These are phyloP conservation scores for Phengaris arion DNA, from an alignment of 2,888 invertebrate genomes.

Conservation along the genomic window DNA sequence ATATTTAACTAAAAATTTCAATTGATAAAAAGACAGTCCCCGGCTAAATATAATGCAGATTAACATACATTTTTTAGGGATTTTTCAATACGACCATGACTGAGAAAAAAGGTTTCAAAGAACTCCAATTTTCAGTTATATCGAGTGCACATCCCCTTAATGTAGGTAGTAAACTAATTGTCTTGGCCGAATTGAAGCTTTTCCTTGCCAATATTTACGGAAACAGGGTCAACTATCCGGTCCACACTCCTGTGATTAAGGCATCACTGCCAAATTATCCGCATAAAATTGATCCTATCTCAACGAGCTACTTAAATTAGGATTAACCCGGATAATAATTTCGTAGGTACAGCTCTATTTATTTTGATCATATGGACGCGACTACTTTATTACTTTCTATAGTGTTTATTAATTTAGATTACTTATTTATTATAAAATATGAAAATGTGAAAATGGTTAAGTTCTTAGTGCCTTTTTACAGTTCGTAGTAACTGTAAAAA, in stretches of 20 bases:
- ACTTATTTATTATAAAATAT: no score
- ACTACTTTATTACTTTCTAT: not conserved
- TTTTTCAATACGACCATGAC: no score
- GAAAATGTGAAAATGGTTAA: no score
- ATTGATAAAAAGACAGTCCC: no score
- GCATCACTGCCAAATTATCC: slow-evolving; percentile 51
- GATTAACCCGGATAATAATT: slow-evolving; percentile 9
- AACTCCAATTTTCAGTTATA: no score
- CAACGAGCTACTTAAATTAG: slow-evolving; percentile 42
- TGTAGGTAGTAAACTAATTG: slow-evolving; percentile 32
- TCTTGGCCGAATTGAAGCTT: slow-evolving; percentile 40
- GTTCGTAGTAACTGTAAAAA: no score
- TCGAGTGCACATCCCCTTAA: not conserved
- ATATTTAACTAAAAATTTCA: no score
- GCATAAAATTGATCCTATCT: slow-evolving; percentile 41
- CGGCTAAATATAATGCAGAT: no score
- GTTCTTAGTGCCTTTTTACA: no score
- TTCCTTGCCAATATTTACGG: slow-evolving; percentile 45
- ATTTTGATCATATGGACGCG: not conserved
- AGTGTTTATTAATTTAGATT: not conserved
- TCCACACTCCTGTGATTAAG: slow-evolving; percentile 49
- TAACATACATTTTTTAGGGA: no score
- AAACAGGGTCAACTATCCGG: slow-evolving; percentile 46
- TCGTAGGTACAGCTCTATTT: not conserved
- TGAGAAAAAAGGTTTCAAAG: no score